Percentiles rank a stretch among this genome's conserved stretches.
phyloP scores from a whole-genome alignment of 2,888 invertebrate genomes.

The Scotopteryx bipunctaria region DNA sequence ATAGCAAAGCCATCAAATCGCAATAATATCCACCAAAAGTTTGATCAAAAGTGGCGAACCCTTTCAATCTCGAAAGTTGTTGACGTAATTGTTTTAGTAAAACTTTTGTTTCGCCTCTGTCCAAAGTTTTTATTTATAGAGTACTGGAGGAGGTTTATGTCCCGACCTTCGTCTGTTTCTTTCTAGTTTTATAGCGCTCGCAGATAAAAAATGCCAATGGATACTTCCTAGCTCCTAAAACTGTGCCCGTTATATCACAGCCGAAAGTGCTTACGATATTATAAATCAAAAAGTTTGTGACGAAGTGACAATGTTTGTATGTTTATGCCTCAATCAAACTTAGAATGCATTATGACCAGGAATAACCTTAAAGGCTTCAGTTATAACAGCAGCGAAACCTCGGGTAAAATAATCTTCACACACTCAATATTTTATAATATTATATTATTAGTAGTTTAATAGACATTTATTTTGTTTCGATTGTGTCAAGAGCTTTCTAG shows the following conservation, averaged over 20 bases:
- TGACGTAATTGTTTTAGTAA: slow-evolving; percentile 35
- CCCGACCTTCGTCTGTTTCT: slow-evolving; percentile 31
- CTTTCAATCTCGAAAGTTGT: slow-evolving; percentile 36
- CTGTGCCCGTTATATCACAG: neutral
- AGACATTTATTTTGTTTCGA: too few species aligned
- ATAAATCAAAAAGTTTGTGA: too few species aligned
- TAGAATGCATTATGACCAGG: too few species aligned
- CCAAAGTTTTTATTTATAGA: slow-evolving; percentile 35
- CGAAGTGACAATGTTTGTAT: too few species aligned
- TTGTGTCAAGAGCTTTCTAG: too few species aligned
- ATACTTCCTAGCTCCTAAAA: neutral
- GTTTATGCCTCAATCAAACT: too few species aligned
- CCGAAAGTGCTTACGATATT: too few species aligned
- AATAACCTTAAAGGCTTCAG: too few species aligned
- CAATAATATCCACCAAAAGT: slow-evolving; percentile 13
- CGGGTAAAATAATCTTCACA: too few species aligned
- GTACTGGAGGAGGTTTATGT: slow-evolving; percentile 31
- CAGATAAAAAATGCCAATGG: slow-evolving; percentile 29
- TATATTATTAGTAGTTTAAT: too few species aligned
- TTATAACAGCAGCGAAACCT: too few species aligned
- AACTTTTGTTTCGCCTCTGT: slow-evolving; percentile 34
- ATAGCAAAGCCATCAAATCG: neutral
- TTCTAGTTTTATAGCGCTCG: slow-evolving; percentile 26
- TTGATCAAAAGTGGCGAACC: slow-evolving; percentile 23
- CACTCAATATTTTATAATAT: too few species aligned